phyloP scores from a whole-genome alignment of 2,888 invertebrate genomes.

The Eupsilia transversa region DNA sequence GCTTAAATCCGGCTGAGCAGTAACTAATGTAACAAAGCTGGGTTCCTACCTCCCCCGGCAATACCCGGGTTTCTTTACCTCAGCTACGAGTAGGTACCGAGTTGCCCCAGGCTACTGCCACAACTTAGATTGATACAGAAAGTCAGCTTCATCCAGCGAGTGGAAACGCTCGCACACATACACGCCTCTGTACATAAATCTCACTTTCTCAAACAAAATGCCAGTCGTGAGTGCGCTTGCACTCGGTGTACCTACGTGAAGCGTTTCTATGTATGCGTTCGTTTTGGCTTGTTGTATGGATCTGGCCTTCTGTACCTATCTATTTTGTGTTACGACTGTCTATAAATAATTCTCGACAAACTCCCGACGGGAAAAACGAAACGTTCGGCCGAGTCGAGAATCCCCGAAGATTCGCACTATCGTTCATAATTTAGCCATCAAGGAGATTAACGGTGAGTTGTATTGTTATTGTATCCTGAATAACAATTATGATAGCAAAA shows the following conservation, averaged over 20 bases:
- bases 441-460: constrained; percentile 47
- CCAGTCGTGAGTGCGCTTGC: not conserved
- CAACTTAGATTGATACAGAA: constrained; percentile 4
- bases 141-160: not conserved
- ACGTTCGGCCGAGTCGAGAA: constrained; percentile 53
- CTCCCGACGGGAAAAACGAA: constrained; percentile 70
- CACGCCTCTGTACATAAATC: not conserved
- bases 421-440: constrained; percentile 65
- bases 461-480: constrained; percentile 33
- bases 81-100: not conserved
- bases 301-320: constrained; percentile 10
- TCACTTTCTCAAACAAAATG: not conserved
- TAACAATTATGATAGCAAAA: constrained; percentile 17
- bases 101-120: constrained; percentile 25
- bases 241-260: not conserved
- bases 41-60: constrained; percentile 13
- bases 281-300: not conserved
- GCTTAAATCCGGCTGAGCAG: constrained; percentile 45
- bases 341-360: constrained; percentile 71
- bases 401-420: constrained; percentile 59
- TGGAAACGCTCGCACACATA: not conserved
- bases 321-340: constrained; percentile 26
- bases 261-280: not conserved
- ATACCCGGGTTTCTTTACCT: constrained; percentile 45
- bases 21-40: constrained; percentile 49